Evolutionary conservation across 2,888 invertebrate genomes (phyloP), one percentile per base, ranked within the genome.

Genomic region (Ferdinandea cuprea): DNA sequence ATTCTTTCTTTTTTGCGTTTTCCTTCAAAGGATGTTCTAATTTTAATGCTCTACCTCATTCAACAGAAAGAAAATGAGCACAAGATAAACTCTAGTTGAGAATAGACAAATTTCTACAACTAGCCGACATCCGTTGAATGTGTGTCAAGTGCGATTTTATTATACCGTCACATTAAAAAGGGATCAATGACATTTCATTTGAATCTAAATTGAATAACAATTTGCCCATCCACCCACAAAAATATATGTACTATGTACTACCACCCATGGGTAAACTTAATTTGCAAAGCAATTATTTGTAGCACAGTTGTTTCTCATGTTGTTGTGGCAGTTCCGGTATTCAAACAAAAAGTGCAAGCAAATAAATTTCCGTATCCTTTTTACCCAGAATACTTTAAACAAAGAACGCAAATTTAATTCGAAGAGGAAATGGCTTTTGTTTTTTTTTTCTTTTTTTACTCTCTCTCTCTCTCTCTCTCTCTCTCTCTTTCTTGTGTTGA

Each of bases 111-210:
- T 13, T 6, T 30, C 13, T 40, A 21, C 35, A 8, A 11, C 15
- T 35, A 66, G 66, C 50, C 48, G 30, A n/a, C 50, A 66, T 73
- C 37, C 58, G 11, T 8, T 28, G 42, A 40, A 83, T 72, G 66
- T 77, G 21, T 77, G 81, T 83, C 77, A 83, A 83, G 81, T 77
- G 48, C 66, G 56, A 66, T 77, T 71, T 71, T 52, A 81, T 77
- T 81, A 72, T 44, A 46, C 32, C 40, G 46, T 48, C 50, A 40
- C 52, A 32, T 37, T 52, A 59, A 66, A 61, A n/a, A 25, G 25
- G 46, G 65, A 77, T 66, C 81, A 77, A 71, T 81, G 81, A 61
- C 42, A 46, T 40, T 58, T 58, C 15, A 37, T 48, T 71, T 19
- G 28, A 35, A 32, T 3, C 25, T 40, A 42, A 40, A 19, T 42